Conservation (phyloP, 1,140 invertebrate genomes). For the Drosophila guanche region DNA sequence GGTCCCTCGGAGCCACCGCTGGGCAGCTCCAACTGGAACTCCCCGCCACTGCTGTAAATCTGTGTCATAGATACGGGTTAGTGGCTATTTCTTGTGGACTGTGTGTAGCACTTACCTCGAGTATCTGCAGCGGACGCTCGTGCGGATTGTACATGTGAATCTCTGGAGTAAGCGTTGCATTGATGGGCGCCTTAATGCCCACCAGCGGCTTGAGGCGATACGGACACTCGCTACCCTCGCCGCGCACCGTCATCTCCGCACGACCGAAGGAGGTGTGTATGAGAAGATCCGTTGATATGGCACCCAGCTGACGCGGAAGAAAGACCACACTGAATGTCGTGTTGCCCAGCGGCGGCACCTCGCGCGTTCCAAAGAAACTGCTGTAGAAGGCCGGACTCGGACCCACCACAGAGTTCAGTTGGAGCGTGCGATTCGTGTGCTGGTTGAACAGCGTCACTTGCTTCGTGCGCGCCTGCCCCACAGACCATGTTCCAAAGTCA, state of each 20-base stretch:
- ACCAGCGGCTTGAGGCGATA: slow-evolving; percentile 95
- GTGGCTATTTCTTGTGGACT: not conserved
- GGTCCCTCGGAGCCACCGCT: slow-evolving; percentile 89
- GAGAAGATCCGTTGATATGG: slow-evolving; percentile 93
- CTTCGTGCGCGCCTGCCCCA: slow-evolving; percentile 92
- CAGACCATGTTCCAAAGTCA: slow-evolving; percentile 86
- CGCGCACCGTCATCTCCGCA: slow-evolving; percentile 90
- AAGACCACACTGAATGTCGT: slow-evolving; percentile 98
- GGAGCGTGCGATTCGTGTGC: slow-evolving; percentile 89
- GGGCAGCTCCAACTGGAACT: slow-evolving; percentile 95
- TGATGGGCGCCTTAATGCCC: slow-evolving; percentile 94
- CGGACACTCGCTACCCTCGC: slow-evolving; percentile 92
- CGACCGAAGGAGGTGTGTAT: slow-evolving; percentile 96
- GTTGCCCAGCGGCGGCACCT: slow-evolving; percentile 94
- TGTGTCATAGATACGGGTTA: slow-evolving; percentile 1
- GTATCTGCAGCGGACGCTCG: slow-evolving; percentile 92
- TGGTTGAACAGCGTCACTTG: slow-evolving; percentile 92
- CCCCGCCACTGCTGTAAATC: slow-evolving; percentile 93
- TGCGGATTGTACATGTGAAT: slow-evolving; percentile 98
- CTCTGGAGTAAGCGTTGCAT: slow-evolving; percentile 94
- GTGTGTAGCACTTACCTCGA: slow-evolving; percentile 48
- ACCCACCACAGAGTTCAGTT: slow-evolving; percentile 93
- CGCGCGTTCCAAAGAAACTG: slow-evolving; percentile 96
- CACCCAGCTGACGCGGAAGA: slow-evolving; percentile 94
- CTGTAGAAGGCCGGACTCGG: slow-evolving; percentile 95